Evolutionary conservation across 2,113 vertebrate genomes (phyloP), one percentile per base, ranked within the genome.

Genomic region (Notothenia rossii): DNA sequence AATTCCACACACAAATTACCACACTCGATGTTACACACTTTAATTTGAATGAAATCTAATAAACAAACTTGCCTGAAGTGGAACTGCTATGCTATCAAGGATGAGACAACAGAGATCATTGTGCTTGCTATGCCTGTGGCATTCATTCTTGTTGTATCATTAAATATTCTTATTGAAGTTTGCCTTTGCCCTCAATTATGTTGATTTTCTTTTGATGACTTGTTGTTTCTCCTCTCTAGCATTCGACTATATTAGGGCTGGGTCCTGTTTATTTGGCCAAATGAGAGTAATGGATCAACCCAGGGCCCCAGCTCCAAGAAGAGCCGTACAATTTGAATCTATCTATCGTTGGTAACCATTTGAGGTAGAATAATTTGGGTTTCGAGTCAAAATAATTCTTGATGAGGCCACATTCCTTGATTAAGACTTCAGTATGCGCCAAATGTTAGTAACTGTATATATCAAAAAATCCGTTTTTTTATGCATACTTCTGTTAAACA

Each of bases 41-140:
- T 72, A 84, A 86, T 89, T 75, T 89, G 66, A 84, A 81, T 82
- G 46, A 77, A 86, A 89, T 81, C 79, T 73, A 87, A 89, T 91
- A 87, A 89, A 89, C 81, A 82, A 87, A 87, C 73, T 83, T 61
- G 84, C 87, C 83, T 61, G 20, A 29, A 83, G 89, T 78, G 29
- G 59, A 67, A 81, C 15, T 8, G n/a, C 78, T 73, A 63, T 82
- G 75, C 77, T 77, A 85, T 83, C 76, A 84, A 82, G 80, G 77
- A 86, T 74, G 65, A 89, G 75, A 84, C 79, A 76, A 86, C 73
- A 73, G 33, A 70, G 78, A 78, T 81, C 79, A 77, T 82, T 88
- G 84, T 81, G 82, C 72, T 68, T 66, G 79, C 82, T 72, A 46
- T 55, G 86, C 88, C 82, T 5, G 25, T 74, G 75, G 84, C 82